Conservation (phyloP, 2,797 vertebrate species). For the Remorina albescens region DNA sequence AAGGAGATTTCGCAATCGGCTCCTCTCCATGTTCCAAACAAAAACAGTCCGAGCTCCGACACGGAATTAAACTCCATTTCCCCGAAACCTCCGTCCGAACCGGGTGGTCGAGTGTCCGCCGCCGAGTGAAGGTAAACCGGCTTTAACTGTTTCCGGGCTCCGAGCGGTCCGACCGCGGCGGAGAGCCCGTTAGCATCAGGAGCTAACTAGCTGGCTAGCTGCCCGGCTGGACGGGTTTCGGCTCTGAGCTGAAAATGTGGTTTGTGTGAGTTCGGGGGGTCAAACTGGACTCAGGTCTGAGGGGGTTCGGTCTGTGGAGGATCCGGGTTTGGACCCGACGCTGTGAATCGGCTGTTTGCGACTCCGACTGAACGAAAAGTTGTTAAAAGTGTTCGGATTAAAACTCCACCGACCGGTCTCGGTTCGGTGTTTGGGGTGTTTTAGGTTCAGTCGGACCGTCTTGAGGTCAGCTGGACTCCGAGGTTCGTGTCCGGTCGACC, state of each 20-base stretch:
- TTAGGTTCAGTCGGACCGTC: neutral
- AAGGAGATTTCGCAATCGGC: conserved; percentile 87
- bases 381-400: conserved; percentile 37
- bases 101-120: conserved; percentile 40
- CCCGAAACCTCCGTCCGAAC: neutral
- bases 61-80: conserved; percentile 60
- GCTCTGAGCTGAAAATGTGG: neutral
- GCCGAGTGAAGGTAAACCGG: conserved; percentile 72
- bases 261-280: accelerated
- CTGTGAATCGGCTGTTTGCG: too few species aligned
- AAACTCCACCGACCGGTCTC: neutral
- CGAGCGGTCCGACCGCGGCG: too few species aligned
- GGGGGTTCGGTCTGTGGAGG: accelerated
- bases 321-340: accelerated
- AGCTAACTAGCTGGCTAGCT: conserved; percentile 64
- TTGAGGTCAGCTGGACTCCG: neutral
- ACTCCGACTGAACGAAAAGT: conserved; percentile 27
- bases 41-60: conserved; percentile 77
- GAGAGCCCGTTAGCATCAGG: conserved; percentile 46
- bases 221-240: conserved; percentile 30
- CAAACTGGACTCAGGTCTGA: accelerated
- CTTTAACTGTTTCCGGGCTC: conserved; percentile 2
- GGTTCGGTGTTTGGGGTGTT: neutral
- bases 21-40: conserved; percentile 83
- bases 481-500: conserved; percentile 42